A percentile compares a stretch with the other conserved stretches of the same genome.
These are phyloP conservation scores for Cyrtodaria siliqua DNA, from an alignment of 2,888 invertebrate species.

Conservation along the genomic window DNA sequence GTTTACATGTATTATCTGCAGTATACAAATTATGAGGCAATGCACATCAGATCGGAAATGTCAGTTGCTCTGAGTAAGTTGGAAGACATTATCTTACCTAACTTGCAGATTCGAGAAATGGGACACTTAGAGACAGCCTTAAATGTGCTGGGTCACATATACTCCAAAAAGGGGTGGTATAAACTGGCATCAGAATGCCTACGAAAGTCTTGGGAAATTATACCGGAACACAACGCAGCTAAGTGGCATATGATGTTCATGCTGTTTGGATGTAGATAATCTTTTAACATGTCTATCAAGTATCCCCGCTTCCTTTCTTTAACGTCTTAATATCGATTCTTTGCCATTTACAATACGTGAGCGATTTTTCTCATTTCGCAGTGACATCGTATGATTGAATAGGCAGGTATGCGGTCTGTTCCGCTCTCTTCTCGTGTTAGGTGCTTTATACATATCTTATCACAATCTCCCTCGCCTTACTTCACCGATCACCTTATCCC, in stretches of 20 bases:
- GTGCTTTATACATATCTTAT: too few relatives aligned
- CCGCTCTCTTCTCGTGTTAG: too few relatives aligned
- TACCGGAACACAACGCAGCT: constrained; percentile 9
- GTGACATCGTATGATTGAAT: too few relatives aligned
- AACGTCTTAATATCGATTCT: too few relatives aligned
- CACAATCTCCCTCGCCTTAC: too few relatives aligned
- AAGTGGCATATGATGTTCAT: background rate
- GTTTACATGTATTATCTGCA: constrained; percentile 16
- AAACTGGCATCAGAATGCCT: constrained; percentile 6
- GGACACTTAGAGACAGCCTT: constrained; percentile 16
- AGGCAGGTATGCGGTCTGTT: too few relatives aligned
- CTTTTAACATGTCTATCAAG: too few relatives aligned
- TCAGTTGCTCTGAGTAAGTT: background rate
- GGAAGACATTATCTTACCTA: background rate
- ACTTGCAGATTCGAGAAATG: background rate
- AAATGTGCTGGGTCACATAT: constrained; percentile 16
- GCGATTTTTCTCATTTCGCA: too few relatives aligned
- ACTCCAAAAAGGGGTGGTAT: background rate
- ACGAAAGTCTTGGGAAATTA: background rate
- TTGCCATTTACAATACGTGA: too few relatives aligned
- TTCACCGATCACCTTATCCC: too few relatives aligned
- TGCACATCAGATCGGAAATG: background rate
- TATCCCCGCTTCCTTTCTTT: too few relatives aligned
- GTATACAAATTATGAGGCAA: background rate
- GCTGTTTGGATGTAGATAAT: too few relatives aligned